phyloP scores from a whole-genome alignment of 2,888 invertebrate species.

The Eupithecia insigniata region DNA sequence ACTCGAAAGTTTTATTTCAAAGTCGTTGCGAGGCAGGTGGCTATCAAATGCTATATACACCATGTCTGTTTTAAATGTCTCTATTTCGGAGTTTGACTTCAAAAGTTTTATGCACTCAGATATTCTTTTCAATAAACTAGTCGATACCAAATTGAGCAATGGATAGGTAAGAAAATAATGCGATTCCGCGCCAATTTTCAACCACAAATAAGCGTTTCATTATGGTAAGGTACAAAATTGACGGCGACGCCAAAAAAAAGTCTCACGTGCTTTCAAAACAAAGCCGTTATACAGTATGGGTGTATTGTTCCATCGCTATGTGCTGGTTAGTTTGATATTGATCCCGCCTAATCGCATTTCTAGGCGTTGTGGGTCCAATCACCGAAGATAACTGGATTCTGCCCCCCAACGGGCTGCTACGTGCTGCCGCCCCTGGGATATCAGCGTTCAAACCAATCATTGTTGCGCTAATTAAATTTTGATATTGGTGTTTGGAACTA shows the following conservation, averaged over 20 bases:
- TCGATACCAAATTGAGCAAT: not conserved
- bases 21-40: constrained; percentile 50
- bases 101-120: not conserved
- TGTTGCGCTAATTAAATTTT: constrained; percentile 52
- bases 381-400: constrained; percentile 73
- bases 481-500: not conserved
- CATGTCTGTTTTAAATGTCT: constrained; percentile 46
- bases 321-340: constrained; percentile 46
- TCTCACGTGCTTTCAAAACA: constrained; percentile 27
- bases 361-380: constrained; percentile 74
- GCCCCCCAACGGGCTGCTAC: constrained; percentile 60
- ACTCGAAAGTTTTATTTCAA: constrained; percentile 68
- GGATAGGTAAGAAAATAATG: not conserved
- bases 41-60: constrained; percentile 49
- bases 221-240: not conserved
- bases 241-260: constrained; percentile 14
- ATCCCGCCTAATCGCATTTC: constrained; percentile 69
- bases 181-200: not conserved
- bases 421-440: constrained; percentile 63
- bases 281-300: constrained; percentile 12
- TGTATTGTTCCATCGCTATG: constrained; percentile 32
- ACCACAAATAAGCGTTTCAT: not conserved
- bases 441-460: constrained; percentile 63
- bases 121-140: not conserved
- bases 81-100: constrained; percentile 34